Percentiles rank a stretch among this genome's conserved stretches.
These are phyloP conservation scores for Ormyrus rosae DNA, from an alignment of 2,888 invertebrate genomes.

Conservation along the genomic window DNA sequence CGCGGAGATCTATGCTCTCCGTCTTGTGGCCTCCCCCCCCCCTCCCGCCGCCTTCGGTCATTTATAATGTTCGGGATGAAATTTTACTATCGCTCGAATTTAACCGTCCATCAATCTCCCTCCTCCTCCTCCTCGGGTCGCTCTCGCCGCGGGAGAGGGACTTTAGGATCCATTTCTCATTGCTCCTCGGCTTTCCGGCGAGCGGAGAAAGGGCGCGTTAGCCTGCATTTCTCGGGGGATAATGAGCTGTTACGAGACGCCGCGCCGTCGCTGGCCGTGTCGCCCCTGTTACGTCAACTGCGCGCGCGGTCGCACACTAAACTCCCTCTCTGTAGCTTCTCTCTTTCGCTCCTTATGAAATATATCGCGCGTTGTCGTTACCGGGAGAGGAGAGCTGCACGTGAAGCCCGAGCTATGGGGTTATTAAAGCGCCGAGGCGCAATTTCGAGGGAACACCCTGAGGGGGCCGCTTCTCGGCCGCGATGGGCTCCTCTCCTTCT, in stretches of 20 bases:
- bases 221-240: slow-evolving; percentile 17
- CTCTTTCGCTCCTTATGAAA: slow-evolving; percentile 36
- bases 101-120: slow-evolving; percentile 47
- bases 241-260: slow-evolving; percentile 50
- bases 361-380: slow-evolving; percentile 17
- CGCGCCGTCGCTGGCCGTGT: neutral
- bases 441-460: too few species aligned
- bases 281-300: slow-evolving; percentile 30
- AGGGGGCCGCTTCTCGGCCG: too few species aligned
- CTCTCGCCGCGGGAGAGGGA: slow-evolving; percentile 8
- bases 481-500: too few species aligned
- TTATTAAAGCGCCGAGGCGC: too few species aligned
- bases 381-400: too few species aligned
- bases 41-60: slow-evolving; percentile 6
- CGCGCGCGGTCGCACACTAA: neutral
- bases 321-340: too few species aligned
- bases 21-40: too few species aligned
- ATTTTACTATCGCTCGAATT: slow-evolving; percentile 50
- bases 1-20: slow-evolving; percentile 6
- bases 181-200: slow-evolving; percentile 24
- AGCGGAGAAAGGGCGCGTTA: neutral
- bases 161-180: slow-evolving; percentile 47
- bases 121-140: neutral
- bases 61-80: slow-evolving; percentile 50
- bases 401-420: too few species aligned